phyloP scores from a whole-genome alignment of 2,797 vertebrate species.

The Muraenolepis orangiensis region DNA sequence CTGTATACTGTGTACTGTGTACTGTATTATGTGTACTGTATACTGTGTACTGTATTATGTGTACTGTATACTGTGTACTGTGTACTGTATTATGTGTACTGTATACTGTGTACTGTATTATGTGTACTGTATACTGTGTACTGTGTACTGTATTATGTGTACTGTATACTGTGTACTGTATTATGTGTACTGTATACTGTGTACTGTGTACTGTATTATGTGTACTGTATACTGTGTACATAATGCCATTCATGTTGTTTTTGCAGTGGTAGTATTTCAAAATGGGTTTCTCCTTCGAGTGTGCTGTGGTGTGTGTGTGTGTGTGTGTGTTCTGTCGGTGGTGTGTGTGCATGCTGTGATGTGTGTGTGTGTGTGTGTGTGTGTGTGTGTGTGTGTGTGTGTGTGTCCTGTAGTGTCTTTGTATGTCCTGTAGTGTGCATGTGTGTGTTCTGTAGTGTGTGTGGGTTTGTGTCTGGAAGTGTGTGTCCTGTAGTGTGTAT shows the following conservation, averaged over 20 bases:
- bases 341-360: background rate
- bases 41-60: no score
- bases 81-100: constrained; percentile 49
- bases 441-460: background rate
- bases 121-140: constrained; percentile 46
- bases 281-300: constrained; percentile 22
- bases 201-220: constrained; percentile 49
- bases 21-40: constrained; percentile 53
- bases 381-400: background rate
- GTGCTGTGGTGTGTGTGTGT: background rate
- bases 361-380: background rate
- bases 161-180: no score
- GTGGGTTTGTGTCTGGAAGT: background rate
- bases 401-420: background rate
- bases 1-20: constrained; percentile 50
- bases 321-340: background rate
- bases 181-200: constrained; percentile 44
- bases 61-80: constrained; percentile 49
- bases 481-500: background rate
- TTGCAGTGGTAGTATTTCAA: constrained; percentile 64
- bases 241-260: constrained; percentile 64
- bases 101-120: no score
- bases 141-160: constrained; percentile 46
- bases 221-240: constrained; percentile 52
- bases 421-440: background rate